phyloP scores from a whole-genome alignment of 2,888 invertebrate genomes.

The Branchipolynoe longqiensis region DNA sequence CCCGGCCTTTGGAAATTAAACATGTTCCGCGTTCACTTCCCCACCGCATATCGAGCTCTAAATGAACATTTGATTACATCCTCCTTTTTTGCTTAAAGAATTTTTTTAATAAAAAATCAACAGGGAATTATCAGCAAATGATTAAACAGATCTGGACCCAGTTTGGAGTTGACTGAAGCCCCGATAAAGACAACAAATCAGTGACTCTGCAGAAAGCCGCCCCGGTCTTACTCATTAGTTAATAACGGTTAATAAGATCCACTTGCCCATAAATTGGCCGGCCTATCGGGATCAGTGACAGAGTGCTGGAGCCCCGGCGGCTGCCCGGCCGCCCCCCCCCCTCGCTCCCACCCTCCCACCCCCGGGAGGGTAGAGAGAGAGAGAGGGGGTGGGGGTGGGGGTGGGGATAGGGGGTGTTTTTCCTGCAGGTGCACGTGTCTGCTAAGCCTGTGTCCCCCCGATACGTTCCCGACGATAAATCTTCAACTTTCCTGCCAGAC shows the following conservation, averaged over 20 bases:
- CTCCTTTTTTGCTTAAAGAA: no score
- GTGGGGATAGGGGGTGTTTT: constrained; percentile 42
- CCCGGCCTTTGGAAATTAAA: constrained; percentile 6
- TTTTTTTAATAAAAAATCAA: no score
- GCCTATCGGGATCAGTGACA: constrained; percentile 46
- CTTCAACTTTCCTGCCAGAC: constrained; percentile 56
- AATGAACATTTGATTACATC: constrained; percentile 42
- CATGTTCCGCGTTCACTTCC: not conserved
- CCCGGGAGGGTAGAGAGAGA: constrained; percentile 45
- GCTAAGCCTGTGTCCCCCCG: constrained; percentile 48
- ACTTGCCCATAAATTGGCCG: constrained; percentile 42
- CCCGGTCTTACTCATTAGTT: constrained; percentile 36
- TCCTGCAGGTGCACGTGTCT: constrained; percentile 55
- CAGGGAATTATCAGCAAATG: constrained; percentile 11
- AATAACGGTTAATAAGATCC: constrained; percentile 50
- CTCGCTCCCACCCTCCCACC: no score
- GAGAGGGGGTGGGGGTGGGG: no score
- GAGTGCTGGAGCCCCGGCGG: constrained; percentile 23
- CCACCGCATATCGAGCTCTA: constrained; percentile 22
- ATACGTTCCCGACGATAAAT: constrained; percentile 45
- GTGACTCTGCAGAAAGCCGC: not conserved
- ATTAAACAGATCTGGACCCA: constrained; percentile 30
- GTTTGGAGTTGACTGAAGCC: constrained; percentile 47
- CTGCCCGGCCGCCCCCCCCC: constrained; percentile 30
- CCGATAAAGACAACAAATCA: constrained; percentile 48